These are phyloP conservation scores for Drosophila rubida DNA, from an alignment of 2,888 invertebrate species.

Conservation along the genomic window DNA sequence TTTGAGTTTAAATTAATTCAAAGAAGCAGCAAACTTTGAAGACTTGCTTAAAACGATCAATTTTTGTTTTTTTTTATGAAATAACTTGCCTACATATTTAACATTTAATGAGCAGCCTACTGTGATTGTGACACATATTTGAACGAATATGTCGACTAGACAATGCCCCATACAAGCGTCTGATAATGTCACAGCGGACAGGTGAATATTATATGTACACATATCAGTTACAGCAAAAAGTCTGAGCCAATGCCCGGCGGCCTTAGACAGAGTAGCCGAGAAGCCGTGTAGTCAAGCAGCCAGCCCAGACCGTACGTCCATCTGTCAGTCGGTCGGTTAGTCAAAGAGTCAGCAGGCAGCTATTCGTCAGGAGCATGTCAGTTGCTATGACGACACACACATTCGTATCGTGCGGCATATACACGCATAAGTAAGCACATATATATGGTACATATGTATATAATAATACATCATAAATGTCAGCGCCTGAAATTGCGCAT, in stretches of 20 bases:
- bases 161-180: conserved; percentile 14
- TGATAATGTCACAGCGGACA: conserved; percentile 10
- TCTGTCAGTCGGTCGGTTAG: conserved; percentile 5
- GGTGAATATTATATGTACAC: conserved; percentile 24
- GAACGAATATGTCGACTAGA: conserved; percentile 20
- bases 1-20: conserved; percentile 3
- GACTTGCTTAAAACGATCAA: conserved; percentile 8
- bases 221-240: not conserved
- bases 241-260: conserved; percentile 33
- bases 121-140: conserved; percentile 7
- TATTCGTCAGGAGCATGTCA: conserved; percentile 59
- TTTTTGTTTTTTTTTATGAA: not conserved
- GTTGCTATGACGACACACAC: conserved; percentile 58
- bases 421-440: conserved; percentile 3
- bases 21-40: not conserved
- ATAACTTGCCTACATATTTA: conserved; percentile 20
- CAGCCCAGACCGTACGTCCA: not conserved
- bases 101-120: conserved; percentile 62
- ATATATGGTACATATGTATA: conserved; percentile 38
- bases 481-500: conserved; percentile 78
- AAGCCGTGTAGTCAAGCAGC: not conserved
- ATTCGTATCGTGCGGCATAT: conserved; percentile 11
- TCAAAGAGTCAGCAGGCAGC: conserved; percentile 47
- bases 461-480: conserved; percentile 79
- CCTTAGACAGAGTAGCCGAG: conserved; percentile 28